Evolutionary conservation across 1,140 invertebrate species (phyloP).

Genomic region (Drosophila kanapiae): DNA sequence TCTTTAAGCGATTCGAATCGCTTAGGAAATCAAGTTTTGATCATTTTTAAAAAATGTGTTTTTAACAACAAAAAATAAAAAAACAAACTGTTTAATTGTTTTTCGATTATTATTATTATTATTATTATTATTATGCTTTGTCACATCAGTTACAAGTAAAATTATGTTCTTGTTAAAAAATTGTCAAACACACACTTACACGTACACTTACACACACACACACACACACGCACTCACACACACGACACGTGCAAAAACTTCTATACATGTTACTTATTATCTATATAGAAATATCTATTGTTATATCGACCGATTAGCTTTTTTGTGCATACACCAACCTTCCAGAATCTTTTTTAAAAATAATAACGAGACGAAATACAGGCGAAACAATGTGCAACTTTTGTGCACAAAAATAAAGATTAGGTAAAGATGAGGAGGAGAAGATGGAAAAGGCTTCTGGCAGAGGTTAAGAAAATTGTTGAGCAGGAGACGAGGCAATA

Average conservation of each 20-base stretch:
- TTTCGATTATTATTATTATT: constrained; percentile 34
- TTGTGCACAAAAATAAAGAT: constrained; percentile 52
- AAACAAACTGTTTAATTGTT: constrained; percentile 51
- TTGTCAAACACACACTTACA: constrained; percentile 31
- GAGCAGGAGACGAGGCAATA: constrained; percentile 58
- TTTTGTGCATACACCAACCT: constrained; percentile 75
- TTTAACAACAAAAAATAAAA: constrained; percentile 9
- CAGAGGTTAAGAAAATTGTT: constrained; percentile 43
- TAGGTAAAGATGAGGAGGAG: not conserved
- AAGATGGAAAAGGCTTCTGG: not conserved
- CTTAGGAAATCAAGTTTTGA: constrained; percentile 9
- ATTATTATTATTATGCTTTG: constrained; percentile 5
- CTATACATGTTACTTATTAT: constrained; percentile 75
- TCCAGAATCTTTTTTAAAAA: constrained; percentile 69
- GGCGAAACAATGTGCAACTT: constrained; percentile 54
- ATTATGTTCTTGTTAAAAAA: constrained; percentile 72
- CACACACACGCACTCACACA: constrained; percentile 22
- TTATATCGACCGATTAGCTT: constrained; percentile 77
- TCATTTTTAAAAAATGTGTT: constrained; percentile 51
- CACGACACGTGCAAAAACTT: constrained; percentile 37
- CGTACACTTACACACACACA: constrained; percentile 15
- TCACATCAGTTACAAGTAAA: constrained; percentile 8
- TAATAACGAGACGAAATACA: constrained; percentile 49
- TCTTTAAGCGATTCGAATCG: no score
- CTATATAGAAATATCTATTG: constrained; percentile 78